Evolutionary conservation across 2,113 vertebrate genomes (phyloP).

Genomic region (Lophura nycthemera): DNA sequence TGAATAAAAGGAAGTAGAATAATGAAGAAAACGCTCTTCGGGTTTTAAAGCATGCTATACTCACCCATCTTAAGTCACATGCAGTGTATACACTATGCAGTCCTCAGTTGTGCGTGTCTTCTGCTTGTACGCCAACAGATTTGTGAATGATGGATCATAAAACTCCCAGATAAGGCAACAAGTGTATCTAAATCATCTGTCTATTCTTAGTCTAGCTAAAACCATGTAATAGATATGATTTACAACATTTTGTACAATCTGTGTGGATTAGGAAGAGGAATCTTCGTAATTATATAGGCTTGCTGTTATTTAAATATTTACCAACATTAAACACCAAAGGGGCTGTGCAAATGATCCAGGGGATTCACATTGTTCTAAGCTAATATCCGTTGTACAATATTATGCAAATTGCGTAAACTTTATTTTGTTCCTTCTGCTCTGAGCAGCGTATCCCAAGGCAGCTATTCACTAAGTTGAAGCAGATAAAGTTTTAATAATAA

Average conservation of each 20-base stretch:
- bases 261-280: constrained; percentile 75
- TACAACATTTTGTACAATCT: constrained; percentile 39
- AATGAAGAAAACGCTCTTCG: neutral
- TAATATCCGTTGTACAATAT: constrained; percentile 81
- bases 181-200: neutral
- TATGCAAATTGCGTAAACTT: constrained; percentile 85
- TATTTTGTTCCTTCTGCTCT: constrained; percentile 77
- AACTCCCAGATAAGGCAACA: neutral
- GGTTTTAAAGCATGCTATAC: neutral
- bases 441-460: constrained; percentile 79
- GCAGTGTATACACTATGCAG: fast-evolving
- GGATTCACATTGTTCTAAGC: constrained; percentile 82
- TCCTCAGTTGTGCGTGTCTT: neutral
- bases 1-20: neutral
- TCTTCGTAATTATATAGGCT: constrained; percentile 76
- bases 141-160: neutral
- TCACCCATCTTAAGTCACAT: fast-evolving
- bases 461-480: constrained; percentile 80
- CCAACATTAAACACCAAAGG: constrained; percentile 83
- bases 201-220: neutral
- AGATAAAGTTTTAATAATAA: constrained; percentile 89
- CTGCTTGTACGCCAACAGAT: neutral
- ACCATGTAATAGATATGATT: neutral
- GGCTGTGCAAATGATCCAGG: constrained; percentile 77
- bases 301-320: constrained; percentile 87